These are phyloP conservation scores for Bombus picipes DNA, from an alignment of 1,140 invertebrate species.

Conservation along the genomic window DNA sequence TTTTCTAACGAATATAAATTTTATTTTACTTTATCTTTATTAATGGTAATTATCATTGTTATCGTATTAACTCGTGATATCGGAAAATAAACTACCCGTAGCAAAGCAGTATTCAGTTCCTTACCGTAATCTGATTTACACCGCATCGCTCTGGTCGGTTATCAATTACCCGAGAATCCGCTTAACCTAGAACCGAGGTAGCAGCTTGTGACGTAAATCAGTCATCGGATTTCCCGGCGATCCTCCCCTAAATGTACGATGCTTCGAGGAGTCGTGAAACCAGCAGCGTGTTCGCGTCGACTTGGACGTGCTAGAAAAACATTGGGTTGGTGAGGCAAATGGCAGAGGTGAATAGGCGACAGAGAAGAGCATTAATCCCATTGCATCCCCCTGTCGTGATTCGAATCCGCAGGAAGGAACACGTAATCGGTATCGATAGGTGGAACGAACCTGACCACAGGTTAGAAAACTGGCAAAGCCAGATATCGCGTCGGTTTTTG, in stretches of 20 bases:
- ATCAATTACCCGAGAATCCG: conserved; percentile 26
- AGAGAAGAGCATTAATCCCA: conserved; percentile 44
- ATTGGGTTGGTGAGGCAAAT: neutral
- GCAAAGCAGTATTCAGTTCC: neutral
- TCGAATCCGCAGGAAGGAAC: conserved; percentile 39
- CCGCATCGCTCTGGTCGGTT: neutral
- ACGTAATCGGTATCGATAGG: conserved; percentile 66
- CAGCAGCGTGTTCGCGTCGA: neutral
- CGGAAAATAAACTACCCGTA: neutral
- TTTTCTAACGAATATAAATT: neutral
- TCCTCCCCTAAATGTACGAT: neutral
- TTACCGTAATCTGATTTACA: conserved; percentile 14
- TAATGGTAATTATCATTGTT: too few species aligned
- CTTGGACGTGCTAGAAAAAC: neutral
- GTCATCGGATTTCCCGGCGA: conserved; percentile 7
- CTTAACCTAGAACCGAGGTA: neutral
- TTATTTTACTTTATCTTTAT: neutral
- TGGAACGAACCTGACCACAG: conserved; percentile 44
- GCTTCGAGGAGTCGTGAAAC: neutral
- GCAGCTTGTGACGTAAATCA: conserved; percentile 18
- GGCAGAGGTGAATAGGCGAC: conserved; percentile 8
- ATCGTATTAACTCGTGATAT: neutral
- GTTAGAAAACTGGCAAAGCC: conserved; percentile 59
- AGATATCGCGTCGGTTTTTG: conserved; percentile 42
- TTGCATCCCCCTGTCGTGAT: conserved; percentile 38